These are phyloP conservation scores for Bovichtus variegatus DNA, from an alignment of 2,797 vertebrate species.

Conservation along the genomic window DNA sequence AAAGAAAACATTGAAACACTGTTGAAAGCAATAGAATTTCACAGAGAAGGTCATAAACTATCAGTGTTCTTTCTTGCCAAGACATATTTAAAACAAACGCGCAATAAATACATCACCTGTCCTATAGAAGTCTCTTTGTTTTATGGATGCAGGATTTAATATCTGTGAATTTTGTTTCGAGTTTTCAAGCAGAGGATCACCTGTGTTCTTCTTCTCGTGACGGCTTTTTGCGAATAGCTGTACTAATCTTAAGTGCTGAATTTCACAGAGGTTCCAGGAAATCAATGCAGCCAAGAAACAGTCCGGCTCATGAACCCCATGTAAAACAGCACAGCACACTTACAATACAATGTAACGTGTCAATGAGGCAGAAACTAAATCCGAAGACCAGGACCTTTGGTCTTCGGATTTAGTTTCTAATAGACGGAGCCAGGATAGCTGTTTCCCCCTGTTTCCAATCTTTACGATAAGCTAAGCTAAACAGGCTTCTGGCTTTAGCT, in stretches of 20 bases:
- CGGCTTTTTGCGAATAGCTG: background rate
- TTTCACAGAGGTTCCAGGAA: background rate
- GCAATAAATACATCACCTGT: conserved; percentile 37
- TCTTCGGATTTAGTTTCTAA: background rate
- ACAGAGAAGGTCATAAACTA: conserved; percentile 53
- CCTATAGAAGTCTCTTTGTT: conserved; percentile 15
- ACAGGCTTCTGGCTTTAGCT: background rate
- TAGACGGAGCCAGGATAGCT: background rate
- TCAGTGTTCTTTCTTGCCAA: conserved; percentile 38
- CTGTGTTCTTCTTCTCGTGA: background rate
- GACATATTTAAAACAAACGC: conserved; percentile 32
- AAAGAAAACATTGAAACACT: conserved; percentile 49
- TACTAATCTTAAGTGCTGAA: background rate
- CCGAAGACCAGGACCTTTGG: background rate
- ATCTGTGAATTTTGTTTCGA: background rate
- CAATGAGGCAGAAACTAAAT: no score
- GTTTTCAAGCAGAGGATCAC: background rate
- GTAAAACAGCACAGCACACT: background rate
- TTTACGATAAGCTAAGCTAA: background rate
- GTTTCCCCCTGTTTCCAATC: background rate
- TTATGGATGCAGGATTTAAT: conserved; percentile 6
- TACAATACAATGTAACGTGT: background rate
- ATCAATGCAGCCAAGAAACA: background rate
- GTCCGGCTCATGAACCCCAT: background rate
- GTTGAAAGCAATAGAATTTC: conserved; percentile 65